A percentile compares a stretch with the other conserved stretches of the same genome.
phyloP scores from a whole-genome alignment of 2,888 invertebrate species.

The Dasysyrphus tricinctus region DNA sequence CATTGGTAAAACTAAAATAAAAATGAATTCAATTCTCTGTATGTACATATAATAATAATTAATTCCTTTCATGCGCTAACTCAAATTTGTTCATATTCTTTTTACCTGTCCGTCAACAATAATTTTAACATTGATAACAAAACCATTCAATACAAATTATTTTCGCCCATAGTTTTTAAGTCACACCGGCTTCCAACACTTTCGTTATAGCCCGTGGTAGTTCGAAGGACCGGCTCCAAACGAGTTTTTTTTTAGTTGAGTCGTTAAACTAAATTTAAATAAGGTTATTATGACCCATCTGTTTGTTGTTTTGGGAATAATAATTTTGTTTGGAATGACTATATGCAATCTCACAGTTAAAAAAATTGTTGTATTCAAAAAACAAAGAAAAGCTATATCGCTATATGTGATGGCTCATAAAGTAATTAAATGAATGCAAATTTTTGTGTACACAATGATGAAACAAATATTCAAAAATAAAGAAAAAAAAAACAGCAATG shows the following conservation, averaged over 20 bases:
- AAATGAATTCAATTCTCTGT: too few species aligned
- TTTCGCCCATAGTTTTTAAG: not conserved
- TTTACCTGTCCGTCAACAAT: not conserved
- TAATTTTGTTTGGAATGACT: not conserved
- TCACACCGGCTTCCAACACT: not conserved
- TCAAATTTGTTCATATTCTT: too few species aligned
- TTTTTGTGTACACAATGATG: not conserved
- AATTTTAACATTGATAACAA: not conserved
- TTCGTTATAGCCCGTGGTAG: not conserved
- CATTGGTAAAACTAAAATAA: too few species aligned
- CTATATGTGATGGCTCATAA: not conserved
- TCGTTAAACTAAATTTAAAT: not conserved
- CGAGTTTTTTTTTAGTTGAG: constrained; percentile 1
- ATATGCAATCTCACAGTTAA: not conserved
- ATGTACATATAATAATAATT: too few species aligned
- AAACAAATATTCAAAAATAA: not conserved
- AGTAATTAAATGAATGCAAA: not conserved
- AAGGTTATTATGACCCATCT: not conserved
- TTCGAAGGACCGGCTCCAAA: not conserved
- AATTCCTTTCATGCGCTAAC: too few species aligned
- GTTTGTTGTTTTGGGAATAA: not conserved
- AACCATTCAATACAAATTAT: not conserved
- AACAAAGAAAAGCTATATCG: not conserved
- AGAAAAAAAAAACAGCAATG: not conserved
- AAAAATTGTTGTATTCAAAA: not conserved